Conservation (phyloP, 2,113 vertebrate species). For the Anolis sagrei region DNA sequence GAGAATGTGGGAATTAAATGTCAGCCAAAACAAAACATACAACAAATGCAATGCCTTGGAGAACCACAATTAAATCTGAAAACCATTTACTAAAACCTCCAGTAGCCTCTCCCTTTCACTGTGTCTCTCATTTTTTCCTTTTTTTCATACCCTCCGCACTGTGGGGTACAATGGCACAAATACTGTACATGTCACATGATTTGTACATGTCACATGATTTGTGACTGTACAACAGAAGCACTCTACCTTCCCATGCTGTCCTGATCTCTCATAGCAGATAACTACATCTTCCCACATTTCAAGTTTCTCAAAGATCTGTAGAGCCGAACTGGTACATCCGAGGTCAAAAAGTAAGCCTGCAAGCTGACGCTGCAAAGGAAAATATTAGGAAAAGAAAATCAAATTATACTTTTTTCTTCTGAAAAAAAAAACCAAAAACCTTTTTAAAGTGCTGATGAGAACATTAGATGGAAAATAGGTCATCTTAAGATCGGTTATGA, state of each 20-base stretch:
- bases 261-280: slow-evolving; percentile 92
- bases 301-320: slow-evolving; percentile 91
- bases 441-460: not conserved
- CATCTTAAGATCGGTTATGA: not conserved
- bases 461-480: slow-evolving; percentile 1
- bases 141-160: not conserved
- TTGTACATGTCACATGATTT: too few relatives aligned
- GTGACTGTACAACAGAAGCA: not conserved
- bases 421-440: slow-evolving; percentile 8
- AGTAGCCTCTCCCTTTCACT: not conserved
- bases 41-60: not conserved
- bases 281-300: slow-evolving; percentile 96
- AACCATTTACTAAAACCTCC: not conserved
- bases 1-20: not conserved
- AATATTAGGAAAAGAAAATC: slow-evolving; percentile 37
- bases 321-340: slow-evolving; percentile 90
- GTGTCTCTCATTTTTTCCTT: too few relatives aligned
- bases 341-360: slow-evolving; percentile 89
- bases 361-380: slow-evolving; percentile 86
- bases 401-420: not conserved
- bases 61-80: not conserved
- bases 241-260: slow-evolving; percentile 94
- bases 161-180: not conserved
- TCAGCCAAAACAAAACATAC: not conserved
- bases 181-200: too few relatives aligned